phyloP scores from a whole-genome alignment of 2,888 invertebrate species.

The Prostheceraeus crozeri region DNA sequence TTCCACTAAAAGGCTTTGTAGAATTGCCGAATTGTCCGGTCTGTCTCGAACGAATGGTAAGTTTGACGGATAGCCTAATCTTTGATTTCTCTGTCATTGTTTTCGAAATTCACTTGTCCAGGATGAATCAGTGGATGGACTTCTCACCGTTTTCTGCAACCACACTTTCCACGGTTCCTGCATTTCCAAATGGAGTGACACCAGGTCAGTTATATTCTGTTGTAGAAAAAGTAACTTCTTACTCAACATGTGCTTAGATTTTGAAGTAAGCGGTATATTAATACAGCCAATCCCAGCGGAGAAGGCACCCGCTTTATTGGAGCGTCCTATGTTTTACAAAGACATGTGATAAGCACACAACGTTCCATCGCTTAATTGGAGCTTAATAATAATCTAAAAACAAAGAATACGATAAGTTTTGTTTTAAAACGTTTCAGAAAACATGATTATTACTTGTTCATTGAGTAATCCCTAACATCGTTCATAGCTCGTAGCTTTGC shows the following conservation, averaged over 20 bases:
- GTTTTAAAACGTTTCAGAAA: too few species aligned
- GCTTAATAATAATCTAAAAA: too few species aligned
- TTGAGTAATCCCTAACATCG: too few species aligned
- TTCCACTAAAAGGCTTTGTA: conserved; percentile 68
- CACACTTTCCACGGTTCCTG: conserved; percentile 95
- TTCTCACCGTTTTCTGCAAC: conserved; percentile 92
- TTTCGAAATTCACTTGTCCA: conserved; percentile 42
- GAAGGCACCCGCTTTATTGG: too few species aligned
- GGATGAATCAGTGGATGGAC: conserved; percentile 97
- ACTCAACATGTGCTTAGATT: background rate
- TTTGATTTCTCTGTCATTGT: background rate
- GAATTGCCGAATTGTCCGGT: conserved; percentile 95
- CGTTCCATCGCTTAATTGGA: too few species aligned
- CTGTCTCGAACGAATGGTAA: conserved; percentile 73
- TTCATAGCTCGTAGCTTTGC: too few species aligned
- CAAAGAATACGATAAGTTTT: too few species aligned
- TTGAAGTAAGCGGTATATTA: conserved; percentile 16
- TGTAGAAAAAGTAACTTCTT: too few species aligned
- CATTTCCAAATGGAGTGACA: conserved; percentile 88
- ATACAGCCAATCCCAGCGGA: too few species aligned
- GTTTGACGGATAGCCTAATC: conserved; percentile 21
- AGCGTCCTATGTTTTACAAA: too few species aligned
- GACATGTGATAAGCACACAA: too few species aligned
- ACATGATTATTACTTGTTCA: too few species aligned
- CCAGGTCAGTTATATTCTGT: conserved; percentile 58